phyloP scores from a whole-genome alignment of 2,113 vertebrate species.

The Pterocles gutturalis region DNA sequence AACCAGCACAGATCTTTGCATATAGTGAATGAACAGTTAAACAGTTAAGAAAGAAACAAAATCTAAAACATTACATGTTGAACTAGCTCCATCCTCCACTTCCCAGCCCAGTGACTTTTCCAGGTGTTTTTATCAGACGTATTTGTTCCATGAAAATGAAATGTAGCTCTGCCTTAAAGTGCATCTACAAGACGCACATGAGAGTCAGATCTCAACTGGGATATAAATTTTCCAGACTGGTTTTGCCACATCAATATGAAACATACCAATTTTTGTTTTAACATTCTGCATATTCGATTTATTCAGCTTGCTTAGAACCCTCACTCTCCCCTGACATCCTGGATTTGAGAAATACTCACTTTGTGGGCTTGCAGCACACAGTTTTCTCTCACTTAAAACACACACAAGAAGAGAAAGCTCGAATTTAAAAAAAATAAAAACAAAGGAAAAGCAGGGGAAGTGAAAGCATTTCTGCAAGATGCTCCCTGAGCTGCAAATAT shows the following conservation, averaged over 20 bases:
- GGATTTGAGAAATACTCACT: constrained; percentile 35
- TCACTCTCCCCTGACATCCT: not conserved
- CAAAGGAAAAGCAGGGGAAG: not conserved
- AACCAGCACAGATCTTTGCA: not conserved
- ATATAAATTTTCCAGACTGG: not conserved
- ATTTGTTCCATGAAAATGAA: constrained; percentile 19
- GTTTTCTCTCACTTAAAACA: constrained; percentile 7
- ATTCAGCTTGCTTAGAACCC: not conserved
- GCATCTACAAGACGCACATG: not conserved
- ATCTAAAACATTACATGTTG: not conserved
- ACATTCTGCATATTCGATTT: not conserved
- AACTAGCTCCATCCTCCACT: not conserved
- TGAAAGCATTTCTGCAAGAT: not conserved
- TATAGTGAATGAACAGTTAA: not conserved
- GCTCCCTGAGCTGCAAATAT: not conserved
- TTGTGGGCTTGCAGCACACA: not conserved
- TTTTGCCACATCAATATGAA: constrained; percentile 1
- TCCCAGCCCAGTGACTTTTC: not conserved
- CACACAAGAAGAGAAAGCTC: not conserved
- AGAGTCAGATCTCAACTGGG: not conserved
- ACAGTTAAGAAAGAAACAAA: constrained; percentile 2
- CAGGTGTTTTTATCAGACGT: constrained; percentile 24
- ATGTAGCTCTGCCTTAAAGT: not conserved
- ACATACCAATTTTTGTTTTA: not conserved
- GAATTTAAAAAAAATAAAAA: not conserved